Evolutionary conservation across 2,888 invertebrate genomes (phyloP).

Genomic region (Argynnis bischoffii): DNA sequence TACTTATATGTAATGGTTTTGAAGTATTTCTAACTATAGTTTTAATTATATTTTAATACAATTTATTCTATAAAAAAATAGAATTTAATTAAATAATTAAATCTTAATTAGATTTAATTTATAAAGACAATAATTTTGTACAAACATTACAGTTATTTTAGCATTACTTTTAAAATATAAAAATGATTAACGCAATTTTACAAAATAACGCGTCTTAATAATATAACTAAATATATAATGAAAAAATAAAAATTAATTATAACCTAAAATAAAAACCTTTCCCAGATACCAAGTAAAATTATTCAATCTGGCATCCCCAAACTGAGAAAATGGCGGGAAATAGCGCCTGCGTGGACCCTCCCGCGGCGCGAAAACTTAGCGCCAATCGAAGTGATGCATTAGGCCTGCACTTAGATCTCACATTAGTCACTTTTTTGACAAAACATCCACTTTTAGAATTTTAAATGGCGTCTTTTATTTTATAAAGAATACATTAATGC

Average conservation of each 20-base stretch:
- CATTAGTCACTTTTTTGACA: conserved; percentile 18
- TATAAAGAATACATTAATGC: no score
- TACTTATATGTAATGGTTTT: no score
- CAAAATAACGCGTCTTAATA: background rate
- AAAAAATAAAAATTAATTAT: background rate
- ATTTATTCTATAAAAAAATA: no score
- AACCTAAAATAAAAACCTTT: background rate
- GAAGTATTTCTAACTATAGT: no score
- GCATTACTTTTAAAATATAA: no score
- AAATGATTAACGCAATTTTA: background rate
- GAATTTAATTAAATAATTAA: no score
- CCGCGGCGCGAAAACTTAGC: conserved; percentile 61
- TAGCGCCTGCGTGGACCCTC: conserved; percentile 71
- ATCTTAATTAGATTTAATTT: no score
- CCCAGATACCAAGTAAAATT: conserved; percentile 40
- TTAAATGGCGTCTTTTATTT: no score
- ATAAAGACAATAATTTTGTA: no score
- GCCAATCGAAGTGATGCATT: conserved; percentile 71
- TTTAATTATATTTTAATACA: no score
- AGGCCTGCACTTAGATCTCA: conserved; percentile 52
- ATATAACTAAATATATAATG: background rate
- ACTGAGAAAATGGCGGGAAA: conserved; percentile 69
- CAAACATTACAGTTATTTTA: no score
- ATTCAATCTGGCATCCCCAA: conserved; percentile 52
- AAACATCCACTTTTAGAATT: conserved; percentile 1